Evolutionary conservation across 2,113 vertebrate species (phyloP).

Genomic region (Xyrauchen texanus): DNA sequence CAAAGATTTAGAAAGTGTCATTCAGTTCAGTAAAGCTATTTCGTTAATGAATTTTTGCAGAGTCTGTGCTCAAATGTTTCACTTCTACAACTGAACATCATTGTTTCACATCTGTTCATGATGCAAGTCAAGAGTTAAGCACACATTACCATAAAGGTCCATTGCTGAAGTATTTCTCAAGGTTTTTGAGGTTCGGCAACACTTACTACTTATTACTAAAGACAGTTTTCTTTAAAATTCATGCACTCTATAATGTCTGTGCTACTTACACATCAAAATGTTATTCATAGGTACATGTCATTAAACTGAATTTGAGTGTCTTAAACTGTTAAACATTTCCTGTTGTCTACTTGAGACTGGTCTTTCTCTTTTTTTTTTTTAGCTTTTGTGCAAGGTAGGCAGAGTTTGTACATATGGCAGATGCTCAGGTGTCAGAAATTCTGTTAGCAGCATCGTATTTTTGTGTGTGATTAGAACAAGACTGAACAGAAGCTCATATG

Average conservation of each 20-base stretch:
- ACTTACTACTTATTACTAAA: neutral
- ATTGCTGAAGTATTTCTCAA: constrained; percentile 20
- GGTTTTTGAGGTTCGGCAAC: constrained; percentile 22
- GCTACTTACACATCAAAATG: neutral
- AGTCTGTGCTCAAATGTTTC: constrained; percentile 15
- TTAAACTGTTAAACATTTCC: neutral
- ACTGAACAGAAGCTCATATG: constrained; percentile 28
- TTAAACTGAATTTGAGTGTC: neutral
- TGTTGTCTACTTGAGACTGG: too few relatives aligned
- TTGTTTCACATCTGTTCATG: neutral
- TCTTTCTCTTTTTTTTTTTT: neutral
- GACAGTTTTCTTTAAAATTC: constrained; percentile 28
- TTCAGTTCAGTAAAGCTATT: constrained; percentile 18
- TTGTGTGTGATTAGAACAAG: constrained; percentile 37
- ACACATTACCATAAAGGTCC: constrained; percentile 11
- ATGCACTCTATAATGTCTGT: neutral
- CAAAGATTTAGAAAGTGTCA: neutral
- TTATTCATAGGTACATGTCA: constrained; percentile 13
- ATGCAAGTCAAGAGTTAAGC: neutral
- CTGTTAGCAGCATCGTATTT: constrained; percentile 29
- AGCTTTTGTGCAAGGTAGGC: constrained; percentile 6
- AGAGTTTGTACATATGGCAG: constrained; percentile 33
- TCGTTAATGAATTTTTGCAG: neutral
- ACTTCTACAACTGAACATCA: neutral
- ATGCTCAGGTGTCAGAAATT: constrained; percentile 15